Conservation (phyloP, 2,888 invertebrate genomes). For the Nephrotoma appendiculata region DNA sequence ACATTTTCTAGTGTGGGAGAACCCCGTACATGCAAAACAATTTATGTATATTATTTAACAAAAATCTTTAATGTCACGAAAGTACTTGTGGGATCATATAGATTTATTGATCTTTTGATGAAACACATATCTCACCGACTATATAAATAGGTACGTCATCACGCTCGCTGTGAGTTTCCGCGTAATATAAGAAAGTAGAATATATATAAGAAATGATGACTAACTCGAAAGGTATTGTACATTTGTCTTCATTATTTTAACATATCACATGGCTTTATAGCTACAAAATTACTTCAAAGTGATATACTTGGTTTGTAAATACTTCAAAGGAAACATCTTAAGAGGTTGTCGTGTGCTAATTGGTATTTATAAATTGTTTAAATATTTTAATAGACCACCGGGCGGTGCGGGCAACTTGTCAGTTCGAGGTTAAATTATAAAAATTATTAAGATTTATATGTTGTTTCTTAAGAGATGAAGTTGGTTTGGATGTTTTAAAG, state of each 20-base stretch:
- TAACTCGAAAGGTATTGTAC: not conserved
- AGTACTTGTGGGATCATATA: not conserved
- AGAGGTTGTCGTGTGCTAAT: not conserved
- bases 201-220: not conserved
- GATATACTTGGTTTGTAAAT: not conserved
- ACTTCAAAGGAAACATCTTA: not conserved
- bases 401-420: too few species aligned
- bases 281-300: not conserved
- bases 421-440: too few species aligned
- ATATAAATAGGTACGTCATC: not conserved
- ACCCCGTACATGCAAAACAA: not conserved
- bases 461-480: too few species aligned
- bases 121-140: not conserved
- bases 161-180: not conserved
- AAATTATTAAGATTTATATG: too few species aligned
- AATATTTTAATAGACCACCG: too few species aligned
- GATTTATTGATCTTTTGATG: not conserved
- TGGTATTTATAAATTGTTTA: not conserved
- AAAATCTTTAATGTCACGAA: not conserved
- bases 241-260: not conserved
- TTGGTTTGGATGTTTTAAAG: too few species aligned
- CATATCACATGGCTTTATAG: not conserved
- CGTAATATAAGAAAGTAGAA: not conserved
- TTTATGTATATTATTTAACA: not conserved
- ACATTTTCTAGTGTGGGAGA: not conserved